Evolutionary conservation across 2,888 invertebrate genomes (phyloP), one percentile per base, ranked within the genome.

Genomic region (Xanthostigma xanthostigma): DNA sequence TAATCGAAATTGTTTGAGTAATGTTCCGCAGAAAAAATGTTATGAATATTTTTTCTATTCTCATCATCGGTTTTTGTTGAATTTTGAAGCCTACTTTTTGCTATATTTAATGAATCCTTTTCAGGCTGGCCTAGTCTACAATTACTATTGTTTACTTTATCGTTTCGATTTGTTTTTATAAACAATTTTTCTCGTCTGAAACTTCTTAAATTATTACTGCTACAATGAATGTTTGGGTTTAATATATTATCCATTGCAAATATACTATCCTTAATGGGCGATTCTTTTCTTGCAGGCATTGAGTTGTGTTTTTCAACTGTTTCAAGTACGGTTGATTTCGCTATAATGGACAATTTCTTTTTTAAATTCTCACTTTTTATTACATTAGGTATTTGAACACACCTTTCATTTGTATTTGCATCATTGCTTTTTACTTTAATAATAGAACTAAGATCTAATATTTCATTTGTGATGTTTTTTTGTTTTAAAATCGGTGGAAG

Each of bases 181-280:
- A 27, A 27, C 53, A 51, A 53, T 53, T 53, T 51, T 52, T 55
- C 54, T 52, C 53, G 47, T 46, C 49, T 42, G 49, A 45, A 53
- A 58, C 58, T 58, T 58, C 58, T 59, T 59, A 53, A 44, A 49
- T 51, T 45, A 43, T 50, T 38, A 44, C 44, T 46, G 48, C 44
- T 44, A 39, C 43, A 34, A 42, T 43, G 45, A 49, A 37, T 45
- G 51, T 52, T 45, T 13, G 34, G 48, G 10, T 52, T 50, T 49
- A 56, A 52, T 41, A 57, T 55, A 41, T 51, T 53, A 47, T 55
- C 55, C 43, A 57, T 56, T 34, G 56, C 53, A 50, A 56, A 56
- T 39, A 53, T 39, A 41, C 53, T 54, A 14, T 48, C 43, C 46
- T 52, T 50, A 17, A 47, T 49, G 41, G 52, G 51, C 11, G 48